Evolutionary conservation across 2,888 invertebrate genomes (phyloP).

Genomic region (Tribolium freemani): DNA sequence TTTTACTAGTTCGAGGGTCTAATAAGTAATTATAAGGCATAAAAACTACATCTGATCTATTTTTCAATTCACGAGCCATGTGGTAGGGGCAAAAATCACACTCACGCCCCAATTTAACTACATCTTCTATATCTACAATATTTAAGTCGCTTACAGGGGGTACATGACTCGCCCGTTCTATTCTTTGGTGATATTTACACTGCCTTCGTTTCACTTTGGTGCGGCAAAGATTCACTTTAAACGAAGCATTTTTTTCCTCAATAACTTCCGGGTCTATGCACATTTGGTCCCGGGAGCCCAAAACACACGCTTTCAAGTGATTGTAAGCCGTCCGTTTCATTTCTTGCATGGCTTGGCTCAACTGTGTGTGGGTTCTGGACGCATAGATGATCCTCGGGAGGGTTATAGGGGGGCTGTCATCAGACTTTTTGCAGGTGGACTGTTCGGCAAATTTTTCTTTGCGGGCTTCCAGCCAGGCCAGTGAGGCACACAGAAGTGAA

Average conservation of each 20-base stretch:
- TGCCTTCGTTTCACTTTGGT: constrained; percentile 81
- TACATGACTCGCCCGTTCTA: constrained; percentile 79
- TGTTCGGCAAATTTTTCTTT: constrained; percentile 77
- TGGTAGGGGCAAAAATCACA: constrained; percentile 95
- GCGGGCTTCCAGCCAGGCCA: constrained; percentile 90
- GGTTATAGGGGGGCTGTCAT: not conserved
- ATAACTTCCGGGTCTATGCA: constrained; percentile 89
- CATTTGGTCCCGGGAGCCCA: constrained; percentile 97
- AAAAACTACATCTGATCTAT: constrained; percentile 93
- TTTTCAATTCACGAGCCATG: constrained; percentile 86
- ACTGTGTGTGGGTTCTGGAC: constrained; percentile 96
- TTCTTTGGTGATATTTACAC: constrained; percentile 87
- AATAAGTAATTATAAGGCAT: constrained; percentile 92
- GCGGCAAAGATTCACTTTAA: constrained; percentile 84
- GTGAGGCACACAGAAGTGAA: constrained; percentile 89
- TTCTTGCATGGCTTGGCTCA: constrained; percentile 96
- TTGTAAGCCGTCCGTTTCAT: constrained; percentile 90
- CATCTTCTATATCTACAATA: constrained; percentile 93
- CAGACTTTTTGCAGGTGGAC: not conserved
- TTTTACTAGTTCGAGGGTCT: constrained; percentile 4
- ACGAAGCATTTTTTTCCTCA: constrained; percentile 81
- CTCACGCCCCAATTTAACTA: constrained; percentile 84
- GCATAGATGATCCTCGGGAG: constrained; percentile 93
- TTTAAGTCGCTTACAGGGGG: constrained; percentile 65
- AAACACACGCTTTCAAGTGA: constrained; percentile 83